Base-by-base conservation (phyloP, 2,888 invertebrate genomes). In the Nebria salina region DNA sequence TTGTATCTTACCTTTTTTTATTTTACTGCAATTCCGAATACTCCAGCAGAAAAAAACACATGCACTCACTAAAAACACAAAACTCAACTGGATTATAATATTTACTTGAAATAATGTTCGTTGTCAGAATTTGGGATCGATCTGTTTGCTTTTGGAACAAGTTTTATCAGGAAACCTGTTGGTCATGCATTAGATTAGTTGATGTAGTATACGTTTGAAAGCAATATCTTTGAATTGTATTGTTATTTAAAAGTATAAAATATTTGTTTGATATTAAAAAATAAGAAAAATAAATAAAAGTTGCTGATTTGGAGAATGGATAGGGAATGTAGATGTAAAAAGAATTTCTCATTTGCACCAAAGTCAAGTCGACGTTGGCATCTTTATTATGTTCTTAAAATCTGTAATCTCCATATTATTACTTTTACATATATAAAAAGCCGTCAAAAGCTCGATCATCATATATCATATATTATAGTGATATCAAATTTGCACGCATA, bases 371-470 rank as follows among this genome's bases (percentile, higher is more conserved):
- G 88, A 89, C 88, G 88, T 88, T 88, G 89, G 88, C 88, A 89
- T 89, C 88, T 87, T 89, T 87, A 88, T 88, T 89, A 89, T 87
- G 87, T 86, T 87, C 88, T 88, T 88, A 88, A 89, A 88, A 88
- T 88, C 86, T 89, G 87, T 88, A 88, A 87, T 87, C 87, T 85
- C 88, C 88, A 88, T 88, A 87, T 88, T 89, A 87, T 89, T 89
- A 86, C 85, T 86, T 86, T 86, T 86, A 89, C 88, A 89, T 88
- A 88, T 88, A 87, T 87, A 89, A 89, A 89, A 89, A 89, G 89
- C 89, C 88, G 87, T 89, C 88, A 87, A 89, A 89, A 89, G 89
- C 89, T 89, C 89, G 89, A 88, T 89, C 89, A 89, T 89, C 86
- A 87, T 87, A 34, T 34, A 86, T 88, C 87, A 88, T 88, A 87